Base-by-base conservation (phyloP, 1,140 invertebrate genomes). In the Ganaspis sp. region DNA sequence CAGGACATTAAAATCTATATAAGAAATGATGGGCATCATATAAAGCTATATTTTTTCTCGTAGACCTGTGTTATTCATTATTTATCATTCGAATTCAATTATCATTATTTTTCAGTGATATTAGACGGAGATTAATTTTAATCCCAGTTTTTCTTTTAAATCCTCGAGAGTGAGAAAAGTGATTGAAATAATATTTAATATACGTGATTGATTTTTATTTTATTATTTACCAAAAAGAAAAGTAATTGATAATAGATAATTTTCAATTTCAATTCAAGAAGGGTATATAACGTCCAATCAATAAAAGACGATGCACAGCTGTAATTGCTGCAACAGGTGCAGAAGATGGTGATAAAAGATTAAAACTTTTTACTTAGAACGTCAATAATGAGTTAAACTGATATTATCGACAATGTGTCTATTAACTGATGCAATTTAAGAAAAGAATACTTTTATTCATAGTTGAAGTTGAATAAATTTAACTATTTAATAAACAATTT, bases 261-360 rank as follows among this genome's bases (percentile, higher is more conserved):
- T 64, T 64, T 64, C 54, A 11, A 64, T 64, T 64, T 64, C 54
- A 12, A 64, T 64, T 64, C 54, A 29, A 26, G 11, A 8, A 29
- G 15, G 19, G 9, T 12, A 64, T n/a, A n/a, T 26, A 64, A 64
- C 12, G 12, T 64, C 29, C 23, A 64, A 64, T 64, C 54, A 26
- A 26, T 29, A 64, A 29, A 0, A 64, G 23, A 64, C 21, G 23
- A 64, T 64, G 4, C 21, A 64, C 54, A 64, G 29, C 54, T 29
- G 15, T 29, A 29, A 26, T 64, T 29, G 23, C 23, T 64, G 54
- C 54, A 64, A 49, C 54, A 64, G 54, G 54, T 64, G 54, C 54
- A 64, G 21, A 11, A 64, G 54, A 64, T 29, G 21, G 45, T 49
- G 23, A 64, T 8, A 29, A 64, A 64, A 26, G 11, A 26, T 64